Conservation (phyloP, 2,888 invertebrate genomes). For the Isoperla grammatica region DNA sequence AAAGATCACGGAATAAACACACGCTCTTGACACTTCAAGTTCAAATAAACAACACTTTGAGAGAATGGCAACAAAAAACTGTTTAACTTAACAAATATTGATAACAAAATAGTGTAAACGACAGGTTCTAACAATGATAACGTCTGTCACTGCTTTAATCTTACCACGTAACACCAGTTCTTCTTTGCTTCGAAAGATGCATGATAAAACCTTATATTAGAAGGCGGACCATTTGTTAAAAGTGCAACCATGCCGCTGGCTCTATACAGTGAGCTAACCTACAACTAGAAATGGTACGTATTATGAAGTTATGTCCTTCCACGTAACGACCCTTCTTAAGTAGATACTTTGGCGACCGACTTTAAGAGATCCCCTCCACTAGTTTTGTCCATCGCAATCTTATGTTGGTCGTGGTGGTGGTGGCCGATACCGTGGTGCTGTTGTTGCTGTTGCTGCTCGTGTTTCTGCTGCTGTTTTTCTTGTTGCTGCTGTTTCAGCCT, state of each 20-base stretch:
- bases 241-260: neutral
- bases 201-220: neutral
- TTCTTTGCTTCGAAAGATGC: neutral
- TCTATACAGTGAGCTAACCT: too few species aligned
- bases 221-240: neutral
- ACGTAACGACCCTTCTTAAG: constrained; percentile 16
- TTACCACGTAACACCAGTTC: too few species aligned
- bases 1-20: too few species aligned
- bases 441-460: constrained; percentile 35
- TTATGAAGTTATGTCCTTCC: too few species aligned
- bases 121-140: too few species aligned
- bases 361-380: constrained; percentile 62
- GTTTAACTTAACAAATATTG: too few species aligned
- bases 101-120: too few species aligned
- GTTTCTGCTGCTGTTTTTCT: constrained; percentile 59
- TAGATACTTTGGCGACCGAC: constrained; percentile 69
- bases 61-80: too few species aligned
- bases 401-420: constrained; percentile 37
- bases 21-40: too few species aligned
- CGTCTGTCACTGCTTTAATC: too few species aligned
- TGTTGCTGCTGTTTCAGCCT: constrained; percentile 86
- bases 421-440: constrained; percentile 33
- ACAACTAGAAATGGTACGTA: too few species aligned
- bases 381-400: constrained; percentile 54
- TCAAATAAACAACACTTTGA: too few species aligned